Conservation (phyloP, 2,797 vertebrate genomes). For the Peromyscus eremicus region DNA sequence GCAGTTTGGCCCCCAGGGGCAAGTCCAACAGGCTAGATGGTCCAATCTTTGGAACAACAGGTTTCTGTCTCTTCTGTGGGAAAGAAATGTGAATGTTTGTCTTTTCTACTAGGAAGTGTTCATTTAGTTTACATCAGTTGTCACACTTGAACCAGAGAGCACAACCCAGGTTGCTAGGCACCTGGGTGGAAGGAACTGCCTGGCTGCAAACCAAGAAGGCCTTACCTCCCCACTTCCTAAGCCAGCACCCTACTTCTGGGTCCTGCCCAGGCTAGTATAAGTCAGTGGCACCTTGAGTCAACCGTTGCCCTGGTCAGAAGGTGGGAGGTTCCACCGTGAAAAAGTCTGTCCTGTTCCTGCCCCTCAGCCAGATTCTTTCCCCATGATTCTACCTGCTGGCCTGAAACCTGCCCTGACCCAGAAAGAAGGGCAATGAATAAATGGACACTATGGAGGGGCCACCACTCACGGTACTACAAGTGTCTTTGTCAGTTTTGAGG, state of each 20-base stretch:
- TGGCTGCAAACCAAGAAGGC: neutral
- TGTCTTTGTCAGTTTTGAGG: neutral
- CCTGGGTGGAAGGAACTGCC: neutral
- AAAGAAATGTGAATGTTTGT: conserved; percentile 32
- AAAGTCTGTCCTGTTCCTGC: neutral
- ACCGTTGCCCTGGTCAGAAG: neutral
- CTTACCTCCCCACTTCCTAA: neutral
- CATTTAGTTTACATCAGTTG: conserved; percentile 6
- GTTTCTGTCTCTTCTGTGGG: conserved; percentile 37
- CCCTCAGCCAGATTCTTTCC: neutral
- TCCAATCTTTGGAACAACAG: conserved; percentile 11
- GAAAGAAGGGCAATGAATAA: neutral
- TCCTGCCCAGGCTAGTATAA: no score
- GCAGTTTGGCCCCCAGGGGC: conserved; percentile 76
- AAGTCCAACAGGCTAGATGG: conserved; percentile 68
- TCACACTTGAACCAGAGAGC: neutral
- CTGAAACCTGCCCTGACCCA: neutral
- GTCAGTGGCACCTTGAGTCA: neutral
- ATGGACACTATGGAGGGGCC: neutral
- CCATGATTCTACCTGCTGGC: neutral
- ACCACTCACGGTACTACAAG: neutral
- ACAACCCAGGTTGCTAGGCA: neutral
- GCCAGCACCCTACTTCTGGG: neutral
- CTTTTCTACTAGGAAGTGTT: conserved; percentile 8
- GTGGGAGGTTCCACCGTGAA: no score